phyloP scores from a whole-genome alignment of 2,797 vertebrate species.

The Phoebastria nigripes region DNA sequence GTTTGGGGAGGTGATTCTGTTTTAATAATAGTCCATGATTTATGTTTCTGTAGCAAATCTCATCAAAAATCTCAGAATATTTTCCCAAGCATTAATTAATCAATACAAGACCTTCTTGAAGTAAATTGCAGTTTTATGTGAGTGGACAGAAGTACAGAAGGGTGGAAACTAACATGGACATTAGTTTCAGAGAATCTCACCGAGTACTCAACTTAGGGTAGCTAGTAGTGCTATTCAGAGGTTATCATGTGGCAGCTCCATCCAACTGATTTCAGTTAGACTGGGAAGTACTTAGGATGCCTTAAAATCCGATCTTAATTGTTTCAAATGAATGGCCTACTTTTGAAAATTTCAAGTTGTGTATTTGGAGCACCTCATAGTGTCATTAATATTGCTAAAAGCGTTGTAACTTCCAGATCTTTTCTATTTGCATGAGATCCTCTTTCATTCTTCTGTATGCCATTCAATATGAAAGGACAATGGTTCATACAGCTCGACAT shows the following conservation, averaged over 20 bases:
- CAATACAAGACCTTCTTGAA: constrained; percentile 10
- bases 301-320: background rate
- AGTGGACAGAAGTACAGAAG: background rate
- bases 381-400: background rate
- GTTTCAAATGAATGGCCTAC: background rate
- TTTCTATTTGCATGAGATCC: background rate
- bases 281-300: background rate
- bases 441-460: background rate
- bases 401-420: background rate
- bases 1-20: background rate
- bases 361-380: background rate
- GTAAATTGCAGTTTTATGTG: background rate
- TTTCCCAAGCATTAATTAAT: background rate
- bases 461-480: background rate
- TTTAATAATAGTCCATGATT: background rate
- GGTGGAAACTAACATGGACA: background rate
- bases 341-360: background rate
- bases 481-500: background rate
- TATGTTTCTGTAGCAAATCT: background rate
- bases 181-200: background rate
- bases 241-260: background rate
- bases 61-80: background rate
- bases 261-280: background rate
- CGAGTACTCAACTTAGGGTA: background rate
- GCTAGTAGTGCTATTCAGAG: background rate